Percentiles rank a stretch among this genome's conserved stretches.
Conservation (phyloP, 2,888 invertebrate species). For the Tortricodes alternella region DNA sequence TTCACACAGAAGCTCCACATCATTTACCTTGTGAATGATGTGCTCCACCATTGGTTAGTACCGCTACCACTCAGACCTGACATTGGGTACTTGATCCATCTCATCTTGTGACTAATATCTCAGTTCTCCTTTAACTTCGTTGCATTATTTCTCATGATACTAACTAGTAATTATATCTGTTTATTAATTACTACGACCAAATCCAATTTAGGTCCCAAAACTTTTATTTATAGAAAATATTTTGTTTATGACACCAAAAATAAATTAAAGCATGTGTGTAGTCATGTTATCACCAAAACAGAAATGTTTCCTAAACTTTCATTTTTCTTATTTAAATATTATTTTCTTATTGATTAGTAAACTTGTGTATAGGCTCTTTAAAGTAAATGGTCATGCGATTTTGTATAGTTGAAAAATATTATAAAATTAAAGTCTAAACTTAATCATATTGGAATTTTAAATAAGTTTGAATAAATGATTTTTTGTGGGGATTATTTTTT, state of each 20-base stretch:
- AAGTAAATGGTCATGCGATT: not conserved
- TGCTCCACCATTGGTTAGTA: constrained; percentile 97
- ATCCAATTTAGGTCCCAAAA: too few relatives aligned
- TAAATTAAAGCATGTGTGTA: constrained; percentile 7
- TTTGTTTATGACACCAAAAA: not conserved
- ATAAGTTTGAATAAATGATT: not conserved
- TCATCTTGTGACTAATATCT: constrained; percentile 19
- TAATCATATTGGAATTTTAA: not conserved
- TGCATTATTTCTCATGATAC: constrained; percentile 23
- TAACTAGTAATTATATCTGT: not conserved
- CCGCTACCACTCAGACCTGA: not conserved
- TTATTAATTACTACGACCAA: too few relatives aligned
- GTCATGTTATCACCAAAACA: not conserved
- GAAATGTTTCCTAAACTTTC: not conserved
- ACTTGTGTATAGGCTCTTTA: not conserved
- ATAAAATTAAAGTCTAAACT: not conserved
- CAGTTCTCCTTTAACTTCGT: not conserved
- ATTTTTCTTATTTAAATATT: not conserved
- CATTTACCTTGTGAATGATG: constrained; percentile 99
- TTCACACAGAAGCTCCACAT: constrained; percentile 98
- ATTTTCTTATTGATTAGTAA: not conserved
- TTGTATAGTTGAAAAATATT: not conserved
- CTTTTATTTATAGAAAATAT: not conserved
- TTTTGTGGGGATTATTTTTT: not conserved
- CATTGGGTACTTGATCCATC: not conserved